Evolutionary conservation across 2,797 vertebrate species (phyloP), one percentile per base, ranked within the genome.

Genomic region (Antrozous pallidus): DNA sequence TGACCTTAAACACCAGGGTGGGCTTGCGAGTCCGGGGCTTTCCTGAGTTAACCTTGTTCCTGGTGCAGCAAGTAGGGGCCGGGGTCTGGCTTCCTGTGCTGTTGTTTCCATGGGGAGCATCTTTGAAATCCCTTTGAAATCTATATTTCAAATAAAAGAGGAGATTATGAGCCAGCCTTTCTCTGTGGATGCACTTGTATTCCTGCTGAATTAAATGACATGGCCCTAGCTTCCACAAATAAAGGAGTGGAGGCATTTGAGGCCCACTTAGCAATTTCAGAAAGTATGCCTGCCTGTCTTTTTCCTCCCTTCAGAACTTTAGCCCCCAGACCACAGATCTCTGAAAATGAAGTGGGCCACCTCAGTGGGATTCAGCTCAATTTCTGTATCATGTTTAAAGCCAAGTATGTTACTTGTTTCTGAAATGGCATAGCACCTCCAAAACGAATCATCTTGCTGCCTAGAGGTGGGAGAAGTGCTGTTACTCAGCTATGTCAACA

Each of bases 121-220:
- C 67, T 93, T 70, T 73, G 67, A 81, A 92, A 90, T 73, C 36
- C 10, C 36, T 90, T 42, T 54, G 71, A 74, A 69, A 81, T 54
- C 36, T 11, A 54, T 38, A 45, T 58, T 86, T 79, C 67, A 77
- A 86, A 89, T 70, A 51, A 95, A 83, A 95, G 40, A 77, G 20
- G 6, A 71, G 45, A 79, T 73, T 71, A 69, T 61, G 38, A 88
- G 49, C 70, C 42, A 70, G 28, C 17, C 31, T 84, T 85, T 94
- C n/a, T 91, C 61, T 61, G 5, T 38, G 74, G 24, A 16, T 70
- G 33, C 20, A 26, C 40, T 86, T 88, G 79, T 86, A 85, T 95
- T 89, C 63, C 40, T 95, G 33, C 47, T 75, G 91, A 94, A 94
- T 91, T 75, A 91, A 88, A 49, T 82, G 47, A 94, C 28, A 71